Base-by-base conservation (phyloP, 35 echinoderm and acorn worm genomes). In the Lytechinus pictus region DNA sequence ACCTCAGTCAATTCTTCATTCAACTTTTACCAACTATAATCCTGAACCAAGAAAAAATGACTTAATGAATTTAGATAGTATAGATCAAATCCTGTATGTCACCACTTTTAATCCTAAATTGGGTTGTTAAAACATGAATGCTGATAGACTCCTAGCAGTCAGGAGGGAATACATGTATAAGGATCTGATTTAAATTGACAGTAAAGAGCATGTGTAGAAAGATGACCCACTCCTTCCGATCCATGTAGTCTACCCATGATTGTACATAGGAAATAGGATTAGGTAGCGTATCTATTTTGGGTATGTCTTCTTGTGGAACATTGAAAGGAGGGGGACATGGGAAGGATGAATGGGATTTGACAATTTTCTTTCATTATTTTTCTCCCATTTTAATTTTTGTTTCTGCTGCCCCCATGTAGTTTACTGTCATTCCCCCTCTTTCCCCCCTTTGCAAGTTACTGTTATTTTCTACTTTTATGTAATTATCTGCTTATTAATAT, bases 91-190 rank as follows among this genome's bases (percentile, higher is more conserved):
- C 66, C 19, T 79, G 66, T 79, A 79, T 79, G 66, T 79, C 66
- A 79, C 66, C 66, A 79, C 66, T 79, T 4, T 79, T 79, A 79
- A 79, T 79, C 66, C 66, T 24, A 79, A 79, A 79, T 79, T 79
- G 66, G 66, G 66, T 79, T 79, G 66, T 79, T 79, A 79, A 79
- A 79, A 79, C 66, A 79, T 79, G 66, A 79, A 79, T 79, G 66
- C 66, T 79, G 66, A 79, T 79, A n/a, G 66, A 79, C 66, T 79
- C n/a, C 12, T 79, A 79, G 66, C 14, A 79, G 66, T 24, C 66
- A n/a, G 12, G 66, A n/a, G 66, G n/a, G 66, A 24, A 79, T 79
- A 16, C 7, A 24, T 44, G 33, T 79, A 24, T 24, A 79, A 79
- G 66, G n/a, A n/a, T 16, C 19, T 24, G 66, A 79, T 79, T 24